These are phyloP conservation scores for Homarus gammarus DNA, from an alignment of 2,888 invertebrate species.

Conservation along the genomic window DNA sequence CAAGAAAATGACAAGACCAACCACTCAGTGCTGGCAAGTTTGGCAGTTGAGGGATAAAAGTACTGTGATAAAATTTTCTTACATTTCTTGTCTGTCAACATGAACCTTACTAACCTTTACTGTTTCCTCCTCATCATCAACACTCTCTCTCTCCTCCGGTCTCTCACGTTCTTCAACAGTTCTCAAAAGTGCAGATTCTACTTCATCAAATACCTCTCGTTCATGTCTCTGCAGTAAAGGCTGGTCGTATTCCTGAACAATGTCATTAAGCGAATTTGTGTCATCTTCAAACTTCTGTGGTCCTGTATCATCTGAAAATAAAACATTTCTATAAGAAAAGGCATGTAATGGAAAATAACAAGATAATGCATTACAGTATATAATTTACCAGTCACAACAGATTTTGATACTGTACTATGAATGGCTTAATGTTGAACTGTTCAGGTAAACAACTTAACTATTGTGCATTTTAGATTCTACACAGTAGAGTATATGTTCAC, in stretches of 20 bases:
- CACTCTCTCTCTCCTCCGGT: neutral
- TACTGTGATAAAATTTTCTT: too few species aligned
- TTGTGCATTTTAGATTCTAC: too few species aligned
- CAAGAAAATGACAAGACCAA: too few species aligned
- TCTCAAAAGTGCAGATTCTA: neutral
- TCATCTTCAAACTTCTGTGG: slow-evolving; percentile 49
- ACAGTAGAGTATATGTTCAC: too few species aligned
- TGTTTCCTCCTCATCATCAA: neutral
- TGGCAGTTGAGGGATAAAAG: too few species aligned
- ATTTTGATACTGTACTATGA: too few species aligned
- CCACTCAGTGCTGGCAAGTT: too few species aligned
- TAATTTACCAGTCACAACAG: too few species aligned
- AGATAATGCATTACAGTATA: too few species aligned
- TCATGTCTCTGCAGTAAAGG: slow-evolving; percentile 41
- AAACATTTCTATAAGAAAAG: neutral
- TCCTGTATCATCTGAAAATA: slow-evolving; percentile 55
- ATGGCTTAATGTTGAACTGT: too few species aligned
- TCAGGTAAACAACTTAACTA: too few species aligned
- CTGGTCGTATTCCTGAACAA: slow-evolving; percentile 2
- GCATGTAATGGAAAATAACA: neutral
- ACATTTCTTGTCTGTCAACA: too few species aligned
- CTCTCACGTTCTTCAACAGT: slow-evolving; percentile 19
- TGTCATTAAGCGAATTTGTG: slow-evolving; percentile 18
- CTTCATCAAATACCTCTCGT: slow-evolving; percentile 24
- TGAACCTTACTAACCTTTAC: neutral